Base-by-base conservation (phyloP, 92 coral and sea anemone genomes). In the Muricea muricata region DNA sequence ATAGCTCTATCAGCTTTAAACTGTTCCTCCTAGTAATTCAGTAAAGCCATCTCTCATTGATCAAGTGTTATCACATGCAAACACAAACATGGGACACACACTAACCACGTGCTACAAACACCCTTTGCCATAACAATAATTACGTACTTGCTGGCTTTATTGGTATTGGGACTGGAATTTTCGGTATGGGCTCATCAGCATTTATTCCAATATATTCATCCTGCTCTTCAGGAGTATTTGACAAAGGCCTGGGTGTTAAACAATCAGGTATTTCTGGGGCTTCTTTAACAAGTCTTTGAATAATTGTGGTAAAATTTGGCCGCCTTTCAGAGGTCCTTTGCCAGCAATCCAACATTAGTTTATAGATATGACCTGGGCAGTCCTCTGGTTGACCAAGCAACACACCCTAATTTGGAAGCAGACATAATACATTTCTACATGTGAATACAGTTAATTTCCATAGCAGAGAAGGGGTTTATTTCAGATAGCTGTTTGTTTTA, bases 371-470 rank as follows among this genome's bases (percentile, higher is more conserved):
- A 5, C 87, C 86, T 2, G 97, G 94, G 61, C 99, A 96, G 55
- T 96, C 97, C 10, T 93, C 97, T 0, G 99, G 99, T 41, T 93
- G 93, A 0, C 98, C 98, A 1, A 96, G 90, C 29, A 92, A 89
- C 57, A 93, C 98, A 7, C 98, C 97, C 99, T 96, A 67, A 7
- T 35, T n/a, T 76, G 32, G 46, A 5, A 68, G 61, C 73, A 20
- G 35, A 9, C 12, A 20, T 30, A 48, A 48, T 48, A 48, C n/a
- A n/a, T n/a, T n/a, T n/a, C n/a, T n/a, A n/a, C n/a, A n/a, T n/a
- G n/a, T n/a, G n/a, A n/a, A n/a, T n/a, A n/a, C n/a, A n/a, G n/a
- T n/a, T n/a, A n/a, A n/a, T n/a, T n/a, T n/a, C n/a, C n/a, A n/a
- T n/a, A n/a, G n/a, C n/a, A n/a, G n/a, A n/a, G n/a, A n/a, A n/a